phyloP scores from a whole-genome alignment of 2,888 invertebrate species.

The Zygaena filipendulae region DNA sequence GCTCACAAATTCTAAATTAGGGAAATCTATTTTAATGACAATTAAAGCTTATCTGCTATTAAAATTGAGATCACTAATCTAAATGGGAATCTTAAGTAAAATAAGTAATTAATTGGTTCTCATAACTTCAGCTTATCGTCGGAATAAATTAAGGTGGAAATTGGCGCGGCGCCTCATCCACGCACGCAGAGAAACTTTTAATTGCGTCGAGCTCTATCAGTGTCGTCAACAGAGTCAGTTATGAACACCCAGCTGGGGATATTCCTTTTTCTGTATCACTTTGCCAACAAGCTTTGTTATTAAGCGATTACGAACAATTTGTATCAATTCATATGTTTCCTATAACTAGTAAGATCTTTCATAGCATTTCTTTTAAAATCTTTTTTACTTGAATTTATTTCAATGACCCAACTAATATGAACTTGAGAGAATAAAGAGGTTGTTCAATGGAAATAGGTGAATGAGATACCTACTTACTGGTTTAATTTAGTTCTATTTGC shows the following conservation, averaged over 20 bases:
- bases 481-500: too few species aligned
- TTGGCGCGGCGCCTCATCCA: constrained; percentile 49
- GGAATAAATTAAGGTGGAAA: constrained; percentile 62
- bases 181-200: constrained; percentile 68
- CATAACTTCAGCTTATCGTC: constrained; percentile 57
- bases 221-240: constrained; percentile 53
- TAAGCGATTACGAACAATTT: too few species aligned
- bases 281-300: constrained; percentile 15
- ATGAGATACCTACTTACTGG: too few species aligned
- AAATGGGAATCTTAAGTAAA: constrained; percentile 43
- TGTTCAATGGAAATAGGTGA: too few species aligned
- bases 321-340: too few species aligned
- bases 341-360: too few species aligned
- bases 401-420: too few species aligned
- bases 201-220: constrained; percentile 65
- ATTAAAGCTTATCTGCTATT: constrained; percentile 17
- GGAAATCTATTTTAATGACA: not conserved
- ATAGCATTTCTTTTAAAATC: too few species aligned
- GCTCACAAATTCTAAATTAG: too few species aligned
- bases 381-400: too few species aligned
- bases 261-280: constrained; percentile 25
- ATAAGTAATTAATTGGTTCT: constrained; percentile 64
- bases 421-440: too few species aligned
- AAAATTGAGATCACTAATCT: constrained; percentile 24
- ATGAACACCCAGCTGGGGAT: constrained; percentile 40